Base-by-base conservation (phyloP, 2,797 vertebrate genomes). In the Siniperca scherzeri region DNA sequence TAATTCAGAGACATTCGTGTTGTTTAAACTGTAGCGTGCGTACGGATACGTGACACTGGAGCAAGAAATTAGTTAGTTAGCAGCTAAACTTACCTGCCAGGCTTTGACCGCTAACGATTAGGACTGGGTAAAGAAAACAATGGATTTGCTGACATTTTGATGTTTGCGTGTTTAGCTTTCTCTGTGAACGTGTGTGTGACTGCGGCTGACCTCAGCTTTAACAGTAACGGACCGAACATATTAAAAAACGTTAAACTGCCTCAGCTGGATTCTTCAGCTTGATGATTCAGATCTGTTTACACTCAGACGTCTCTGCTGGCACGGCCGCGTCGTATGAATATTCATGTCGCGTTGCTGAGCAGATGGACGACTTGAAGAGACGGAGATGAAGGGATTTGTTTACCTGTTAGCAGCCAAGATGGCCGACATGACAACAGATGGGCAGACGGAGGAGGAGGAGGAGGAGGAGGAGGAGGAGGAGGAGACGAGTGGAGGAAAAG, bases 311-410 rank as follows among this genome's bases (percentile, higher is more conserved):
- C 36, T 5, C 27, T 16, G 48, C 66, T 52, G 66, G 30, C 66
- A 5, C 2, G 1, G 0, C 2, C 19, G 67, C 21, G 50, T 2
- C 0, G 0, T 8, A 11, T 77, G 21, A 79, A 81, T 84, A 82
- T 84, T 84, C 65, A 82, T 78, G 68, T 57, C n/a, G 22, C 3
- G 14, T 0, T 7, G 36, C 14, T 6, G 40, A 82, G 65, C 87
- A 84, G 81, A 69, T 70, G 84, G 83, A 36, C 30, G 33, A 50
- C 19, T 19, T 42, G 64, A 73, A 27, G 62, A 69, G 42, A 75
- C 22, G 12, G 22, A 42, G 8, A 17, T 6, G 9, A 71, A 36
- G 22, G 27, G 53, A 12, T 70, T 44, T 57, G 71, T 78, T 74
- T 81, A 4, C 55, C 38, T 67, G 75, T 70, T 59, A 6, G 53